Percentiles rank a stretch among this genome's conserved stretches.
Conservation (phyloP, 2,113 vertebrate species). For the Alethe diademata region DNA sequence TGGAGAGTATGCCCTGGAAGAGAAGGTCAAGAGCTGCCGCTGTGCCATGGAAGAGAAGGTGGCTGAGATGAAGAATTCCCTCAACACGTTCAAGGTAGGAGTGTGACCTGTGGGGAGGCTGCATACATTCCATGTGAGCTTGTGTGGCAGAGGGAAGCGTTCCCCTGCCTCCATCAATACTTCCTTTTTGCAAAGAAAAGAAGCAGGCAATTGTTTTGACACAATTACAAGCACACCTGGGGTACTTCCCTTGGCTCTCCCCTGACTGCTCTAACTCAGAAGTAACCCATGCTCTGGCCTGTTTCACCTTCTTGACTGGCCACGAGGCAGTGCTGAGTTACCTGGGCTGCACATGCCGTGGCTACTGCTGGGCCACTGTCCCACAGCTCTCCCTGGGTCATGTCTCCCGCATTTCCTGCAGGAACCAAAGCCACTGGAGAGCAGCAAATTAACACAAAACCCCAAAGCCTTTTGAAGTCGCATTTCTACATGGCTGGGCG, state of each 20-base stretch:
- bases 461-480: neutral
- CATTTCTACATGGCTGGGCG: neutral
- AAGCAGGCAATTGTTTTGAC: neutral
- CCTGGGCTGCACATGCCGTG: neutral
- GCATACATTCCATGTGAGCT: neutral
- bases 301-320: neutral
- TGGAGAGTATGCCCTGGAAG: conserved; percentile 86
- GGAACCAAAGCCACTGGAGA: neutral
- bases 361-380: neutral
- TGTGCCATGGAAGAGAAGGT: conserved; percentile 92
- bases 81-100: conserved; percentile 91
- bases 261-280: neutral
- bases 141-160: neutral
- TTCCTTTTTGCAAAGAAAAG: neutral
- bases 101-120: neutral
- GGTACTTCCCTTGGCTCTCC: neutral
- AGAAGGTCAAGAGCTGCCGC: conserved; percentile 85
- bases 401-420: neutral
- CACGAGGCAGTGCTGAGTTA: neutral
- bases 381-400: neutral
- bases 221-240: neutral
- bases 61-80: conserved; percentile 89
- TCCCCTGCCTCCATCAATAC: neutral
- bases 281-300: neutral
- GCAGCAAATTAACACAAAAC: neutral